phyloP scores from a whole-genome alignment of 2,113 vertebrate genomes.

The Salvelinus namaycush region DNA sequence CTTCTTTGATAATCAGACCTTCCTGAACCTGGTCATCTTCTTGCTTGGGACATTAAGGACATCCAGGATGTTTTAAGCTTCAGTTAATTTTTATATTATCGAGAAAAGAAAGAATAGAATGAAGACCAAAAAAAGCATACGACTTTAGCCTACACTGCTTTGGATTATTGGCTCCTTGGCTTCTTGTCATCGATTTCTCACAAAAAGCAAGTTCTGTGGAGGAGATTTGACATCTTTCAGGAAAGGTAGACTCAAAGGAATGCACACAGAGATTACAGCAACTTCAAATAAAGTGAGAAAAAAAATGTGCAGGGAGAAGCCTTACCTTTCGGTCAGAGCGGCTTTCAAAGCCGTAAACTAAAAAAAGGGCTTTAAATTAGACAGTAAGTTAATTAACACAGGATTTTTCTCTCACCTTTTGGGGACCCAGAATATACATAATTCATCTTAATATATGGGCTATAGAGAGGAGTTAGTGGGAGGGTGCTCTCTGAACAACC shows the following conservation, averaged over 20 bases:
- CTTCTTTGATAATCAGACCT: conserved; percentile 1
- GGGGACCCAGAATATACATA: conserved; percentile 15
- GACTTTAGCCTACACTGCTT: conserved; percentile 35
- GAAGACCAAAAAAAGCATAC: neutral
- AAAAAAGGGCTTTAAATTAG: conserved; percentile 44
- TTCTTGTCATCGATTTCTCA: conserved; percentile 59
- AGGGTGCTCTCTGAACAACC: neutral
- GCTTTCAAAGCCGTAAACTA: conserved; percentile 48
- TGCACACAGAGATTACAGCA: conserved; percentile 60
- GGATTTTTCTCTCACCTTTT: conserved; percentile 29
- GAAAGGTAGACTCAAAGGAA: conserved; percentile 58
- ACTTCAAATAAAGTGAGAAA: conserved; percentile 61
- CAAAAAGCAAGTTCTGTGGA: conserved; percentile 56
- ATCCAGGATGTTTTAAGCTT: conserved; percentile 30
- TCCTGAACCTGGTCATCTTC: conserved; percentile 24
- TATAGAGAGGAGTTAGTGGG: neutral
- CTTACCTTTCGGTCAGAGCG: conserved; percentile 40
- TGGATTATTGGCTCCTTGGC: conserved; percentile 41
- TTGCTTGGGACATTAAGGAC: conserved; percentile 28
- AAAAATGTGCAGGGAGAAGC: conserved; percentile 33
- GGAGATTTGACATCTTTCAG: conserved; percentile 62
- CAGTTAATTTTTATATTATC: conserved; percentile 40
- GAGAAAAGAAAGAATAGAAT: conserved; percentile 3
- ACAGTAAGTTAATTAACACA: conserved; percentile 34
- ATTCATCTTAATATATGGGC: conserved; percentile 7